Evolutionary conservation across 2,888 invertebrate genomes (phyloP).

Genomic region (Pristionchus entomophagus): DNA sequence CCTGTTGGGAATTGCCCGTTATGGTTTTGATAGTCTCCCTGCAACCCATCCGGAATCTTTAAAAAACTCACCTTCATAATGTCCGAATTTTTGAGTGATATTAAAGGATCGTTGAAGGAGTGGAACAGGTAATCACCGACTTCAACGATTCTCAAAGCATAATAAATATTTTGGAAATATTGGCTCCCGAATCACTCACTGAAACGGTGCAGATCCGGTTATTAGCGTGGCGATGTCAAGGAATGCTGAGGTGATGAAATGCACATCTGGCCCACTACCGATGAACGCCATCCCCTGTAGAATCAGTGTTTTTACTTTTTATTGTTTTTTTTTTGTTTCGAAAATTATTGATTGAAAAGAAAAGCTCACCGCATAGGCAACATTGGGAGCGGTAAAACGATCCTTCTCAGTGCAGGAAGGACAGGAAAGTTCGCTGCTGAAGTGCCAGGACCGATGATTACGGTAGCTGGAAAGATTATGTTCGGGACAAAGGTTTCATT

Average conservation of each 20-base stretch:
- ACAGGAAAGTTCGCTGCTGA: neutral
- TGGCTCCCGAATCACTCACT: neutral
- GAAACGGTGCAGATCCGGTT: neutral
- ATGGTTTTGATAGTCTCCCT: too few species aligned
- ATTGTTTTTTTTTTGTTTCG: neutral
- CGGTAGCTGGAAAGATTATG: neutral
- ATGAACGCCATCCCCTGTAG: neutral
- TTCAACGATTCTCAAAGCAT: too few species aligned
- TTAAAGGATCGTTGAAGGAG: neutral
- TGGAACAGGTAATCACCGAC: neutral
- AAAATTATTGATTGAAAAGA: neutral
- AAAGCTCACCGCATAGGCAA: neutral
- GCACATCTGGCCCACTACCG: neutral
- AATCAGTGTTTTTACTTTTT: neutral
- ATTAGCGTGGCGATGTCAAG: neutral
- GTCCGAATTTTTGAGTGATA: neutral
- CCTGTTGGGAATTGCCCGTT: too few species aligned
- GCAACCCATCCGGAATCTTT: too few species aligned
- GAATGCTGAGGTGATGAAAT: neutral
- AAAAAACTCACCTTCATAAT: neutral
- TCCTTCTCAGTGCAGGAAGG: neutral
- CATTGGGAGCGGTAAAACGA: neutral
- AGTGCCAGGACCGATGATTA: constrained; percentile 12
- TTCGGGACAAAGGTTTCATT: too few species aligned
- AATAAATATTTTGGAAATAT: too few species aligned